phyloP scores from a whole-genome alignment of 2,888 invertebrate genomes.

The Proisotoma minuta region DNA sequence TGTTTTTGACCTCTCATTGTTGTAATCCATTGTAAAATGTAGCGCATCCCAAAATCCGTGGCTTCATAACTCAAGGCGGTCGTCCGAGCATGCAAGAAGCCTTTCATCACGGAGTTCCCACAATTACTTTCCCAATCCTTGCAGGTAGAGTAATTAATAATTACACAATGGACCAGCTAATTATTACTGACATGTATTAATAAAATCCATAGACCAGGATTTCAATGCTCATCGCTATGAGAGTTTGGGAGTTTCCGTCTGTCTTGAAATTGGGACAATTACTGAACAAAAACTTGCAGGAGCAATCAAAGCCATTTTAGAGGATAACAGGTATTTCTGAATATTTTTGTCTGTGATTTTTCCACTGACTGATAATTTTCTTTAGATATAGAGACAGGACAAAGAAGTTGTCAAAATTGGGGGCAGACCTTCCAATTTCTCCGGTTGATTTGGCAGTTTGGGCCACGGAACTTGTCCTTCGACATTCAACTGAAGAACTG shows the following conservation, averaged over 20 bases:
- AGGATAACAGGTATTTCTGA: constrained; percentile 17
- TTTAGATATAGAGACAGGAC: background rate
- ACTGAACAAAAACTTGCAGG: constrained; percentile 50
- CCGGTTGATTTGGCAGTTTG: constrained; percentile 32
- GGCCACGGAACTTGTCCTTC: constrained; percentile 38
- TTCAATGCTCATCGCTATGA: constrained; percentile 57
- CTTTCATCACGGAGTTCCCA: constrained; percentile 58
- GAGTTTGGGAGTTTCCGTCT: constrained; percentile 56
- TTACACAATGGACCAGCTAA: background rate
- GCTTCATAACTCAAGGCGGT: constrained; percentile 65
- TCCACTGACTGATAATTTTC: too few relatives aligned
- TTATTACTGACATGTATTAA: background rate
- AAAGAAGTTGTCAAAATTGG: constrained; percentile 20
- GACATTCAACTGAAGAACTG: constrained; percentile 27
- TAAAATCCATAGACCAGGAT: constrained; percentile 58
- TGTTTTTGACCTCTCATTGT: background rate
- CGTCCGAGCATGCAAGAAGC: constrained; percentile 63
- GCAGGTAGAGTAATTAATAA: constrained; percentile 12
- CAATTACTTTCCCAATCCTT: constrained; percentile 55
- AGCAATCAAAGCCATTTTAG: constrained; percentile 24
- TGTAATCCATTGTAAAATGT: constrained; percentile 2
- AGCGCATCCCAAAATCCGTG: constrained; percentile 57
- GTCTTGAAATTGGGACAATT: constrained; percentile 53
- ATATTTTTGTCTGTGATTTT: too few relatives aligned
- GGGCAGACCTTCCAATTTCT: constrained; percentile 30